Conservation (phyloP, 2,797 vertebrate species). For the Clarias fuscus region DNA sequence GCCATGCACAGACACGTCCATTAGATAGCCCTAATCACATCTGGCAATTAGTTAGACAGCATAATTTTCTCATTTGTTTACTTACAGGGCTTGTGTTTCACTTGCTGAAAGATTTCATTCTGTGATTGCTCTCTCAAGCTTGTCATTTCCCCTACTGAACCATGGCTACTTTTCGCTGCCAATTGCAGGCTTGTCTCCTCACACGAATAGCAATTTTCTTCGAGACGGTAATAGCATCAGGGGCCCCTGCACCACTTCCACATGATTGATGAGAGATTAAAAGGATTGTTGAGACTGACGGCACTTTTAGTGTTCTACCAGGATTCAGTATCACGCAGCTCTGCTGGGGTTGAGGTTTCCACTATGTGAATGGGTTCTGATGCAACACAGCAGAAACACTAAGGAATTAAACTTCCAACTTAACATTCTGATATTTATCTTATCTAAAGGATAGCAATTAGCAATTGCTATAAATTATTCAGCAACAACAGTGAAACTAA, state of each 20-base stretch:
- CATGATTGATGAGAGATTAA: slow-evolving; percentile 84
- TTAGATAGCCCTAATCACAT: slow-evolving; percentile 41
- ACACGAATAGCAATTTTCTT: slow-evolving; percentile 66
- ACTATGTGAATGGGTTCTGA: slow-evolving; percentile 73
- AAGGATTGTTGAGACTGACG: slow-evolving; percentile 80
- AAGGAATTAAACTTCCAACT: slow-evolving; percentile 40
- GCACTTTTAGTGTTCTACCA: slow-evolving; percentile 75
- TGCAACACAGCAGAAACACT: slow-evolving; percentile 61
- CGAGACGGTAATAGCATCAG: slow-evolving; percentile 74
- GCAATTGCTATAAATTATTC: not conserved
- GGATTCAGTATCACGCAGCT: slow-evolving; percentile 72
- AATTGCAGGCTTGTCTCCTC: slow-evolving; percentile 67
- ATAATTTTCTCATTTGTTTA: slow-evolving; percentile 64
- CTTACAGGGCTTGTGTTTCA: slow-evolving; percentile 61
- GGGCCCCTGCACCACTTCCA: slow-evolving; percentile 67
- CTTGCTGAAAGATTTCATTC: slow-evolving; percentile 57
- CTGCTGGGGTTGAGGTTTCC: slow-evolving; percentile 61
- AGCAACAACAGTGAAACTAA: not conserved
- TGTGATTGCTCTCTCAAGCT: slow-evolving; percentile 63
- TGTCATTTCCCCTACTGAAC: slow-evolving; percentile 63
- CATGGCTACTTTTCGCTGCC: slow-evolving; percentile 65
- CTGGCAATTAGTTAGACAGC: slow-evolving; percentile 51
- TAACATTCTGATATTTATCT: slow-evolving; percentile 9
- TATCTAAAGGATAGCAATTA: slow-evolving; percentile 8
- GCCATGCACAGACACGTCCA: slow-evolving; percentile 27